Evolutionary conservation across 2,113 vertebrate genomes (phyloP).

Genomic region (Cricetomys ansorgei): DNA sequence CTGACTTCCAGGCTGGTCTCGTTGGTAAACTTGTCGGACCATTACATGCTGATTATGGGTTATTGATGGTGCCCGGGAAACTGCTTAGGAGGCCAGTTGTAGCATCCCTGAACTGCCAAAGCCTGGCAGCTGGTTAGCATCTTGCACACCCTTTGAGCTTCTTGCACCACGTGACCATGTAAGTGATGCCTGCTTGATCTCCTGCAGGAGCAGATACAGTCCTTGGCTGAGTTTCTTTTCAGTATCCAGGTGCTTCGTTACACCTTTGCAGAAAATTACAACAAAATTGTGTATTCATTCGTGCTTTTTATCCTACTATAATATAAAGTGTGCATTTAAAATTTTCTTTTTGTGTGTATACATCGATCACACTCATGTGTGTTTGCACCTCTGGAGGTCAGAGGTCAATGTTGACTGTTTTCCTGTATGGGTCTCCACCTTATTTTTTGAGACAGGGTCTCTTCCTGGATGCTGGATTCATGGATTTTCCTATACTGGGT

Average conservation of each 20-base stretch:
- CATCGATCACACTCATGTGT: neutral
- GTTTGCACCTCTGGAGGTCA: neutral
- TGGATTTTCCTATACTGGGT: neutral
- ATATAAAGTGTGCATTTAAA: neutral
- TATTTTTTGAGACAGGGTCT: neutral
- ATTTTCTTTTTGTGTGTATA: neutral
- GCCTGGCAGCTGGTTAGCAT: slow-evolving; percentile 32
- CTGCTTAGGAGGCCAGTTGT: slow-evolving; percentile 30
- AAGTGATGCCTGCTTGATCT: neutral
- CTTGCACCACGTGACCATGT: neutral
- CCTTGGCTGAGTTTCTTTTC: neutral
- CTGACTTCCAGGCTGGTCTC: slow-evolving; percentile 58
- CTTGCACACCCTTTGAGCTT: neutral
- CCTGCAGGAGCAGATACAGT: neutral
- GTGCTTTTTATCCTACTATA: neutral
- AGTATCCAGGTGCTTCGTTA: neutral
- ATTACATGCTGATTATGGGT: slow-evolving; percentile 55
- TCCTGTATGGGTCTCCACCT: neutral
- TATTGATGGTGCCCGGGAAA: slow-evolving; percentile 53
- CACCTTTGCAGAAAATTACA: neutral
- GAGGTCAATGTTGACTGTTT: neutral
- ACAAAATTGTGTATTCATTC: neutral
- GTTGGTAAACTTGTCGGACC: slow-evolving; percentile 46
- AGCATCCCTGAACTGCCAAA: slow-evolving; percentile 4
- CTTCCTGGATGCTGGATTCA: neutral